phyloP scores from a whole-genome alignment of 2,113 vertebrate genomes.

The Salvelinus sp. region DNA sequence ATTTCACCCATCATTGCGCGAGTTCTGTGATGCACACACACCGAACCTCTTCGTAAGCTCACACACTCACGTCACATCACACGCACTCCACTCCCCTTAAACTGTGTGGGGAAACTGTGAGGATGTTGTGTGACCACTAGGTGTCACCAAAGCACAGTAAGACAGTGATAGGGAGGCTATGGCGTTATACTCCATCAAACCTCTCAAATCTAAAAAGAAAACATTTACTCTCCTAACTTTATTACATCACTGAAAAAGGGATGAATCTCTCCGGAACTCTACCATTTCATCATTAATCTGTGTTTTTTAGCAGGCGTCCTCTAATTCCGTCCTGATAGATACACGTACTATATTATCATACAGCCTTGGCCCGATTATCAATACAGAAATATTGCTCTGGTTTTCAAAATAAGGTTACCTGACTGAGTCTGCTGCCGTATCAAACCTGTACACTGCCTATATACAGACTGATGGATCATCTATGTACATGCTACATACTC shows the following conservation, averaged over 20 bases:
- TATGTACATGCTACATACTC: constrained; percentile 73
- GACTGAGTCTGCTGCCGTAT: constrained; percentile 62
- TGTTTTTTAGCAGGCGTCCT: no score
- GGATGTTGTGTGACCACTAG: background rate
- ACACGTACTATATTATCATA: background rate
- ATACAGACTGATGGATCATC: constrained; percentile 54
- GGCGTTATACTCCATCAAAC: no score
- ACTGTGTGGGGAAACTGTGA: background rate
- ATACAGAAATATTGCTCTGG: constrained; percentile 74
- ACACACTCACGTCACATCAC: background rate
- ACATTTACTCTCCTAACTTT: no score
- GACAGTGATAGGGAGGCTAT: background rate
- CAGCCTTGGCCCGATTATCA: constrained; percentile 59
- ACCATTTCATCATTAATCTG: no score
- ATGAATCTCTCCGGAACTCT: no score
- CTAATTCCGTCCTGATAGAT: no score
- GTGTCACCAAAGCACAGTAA: background rate
- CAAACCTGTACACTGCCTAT: constrained; percentile 61
- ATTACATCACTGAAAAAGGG: no score
- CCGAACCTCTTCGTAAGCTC: background rate
- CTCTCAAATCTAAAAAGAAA: no score
- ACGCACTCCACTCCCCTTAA: background rate
- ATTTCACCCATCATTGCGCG: background rate
- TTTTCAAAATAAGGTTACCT: constrained; percentile 54
- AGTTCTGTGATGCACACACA: background rate